Base-by-base conservation (phyloP, 2,113 vertebrate species). In the Ancistrus triradiatus region DNA sequence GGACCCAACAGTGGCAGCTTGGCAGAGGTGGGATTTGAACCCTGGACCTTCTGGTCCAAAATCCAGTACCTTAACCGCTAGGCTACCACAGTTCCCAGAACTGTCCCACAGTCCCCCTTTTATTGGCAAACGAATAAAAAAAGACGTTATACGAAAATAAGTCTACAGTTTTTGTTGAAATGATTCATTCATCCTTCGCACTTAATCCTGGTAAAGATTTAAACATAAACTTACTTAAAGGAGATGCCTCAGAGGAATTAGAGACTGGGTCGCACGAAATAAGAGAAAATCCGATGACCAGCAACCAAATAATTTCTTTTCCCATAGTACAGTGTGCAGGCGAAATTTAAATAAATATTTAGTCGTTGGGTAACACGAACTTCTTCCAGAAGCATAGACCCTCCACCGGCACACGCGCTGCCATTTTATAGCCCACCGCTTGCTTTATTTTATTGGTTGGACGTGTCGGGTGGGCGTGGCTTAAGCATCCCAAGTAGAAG, bases 291-390 rank as follows among this genome's bases (percentile, higher is more conserved):
- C 66, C 70, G n/a, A 77, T 46, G 7, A 81, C 25, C 58, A 78
- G 27, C 48, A 77, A 21, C 46, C 56, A 72, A 19, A 73, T 53
- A 35, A 35, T 43, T 74, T 68, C 77, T 66, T 74, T 70, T 68
- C 68, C 77, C 79, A 81, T 81, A 75, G 64, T 77, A 78, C 43
- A 73, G 46, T 62, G 35, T 31, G 40, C 14, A 5, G 11, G 37
- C 44, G 31, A 6, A 14, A 25, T 47, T 24, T 21, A 38, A 1
- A 8, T 42, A 31, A 48, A 11, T 7, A 17, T 9, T 22, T 4
- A n/a, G 15, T 24, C 6, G 38, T 2, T 14, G 38, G 38, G 17
- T n/a, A 0, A 8, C 11, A 22, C 6, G 10, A 11, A 28, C 1
- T 28, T n/a, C 4, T n/a, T 13, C 6, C 47, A 14, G 2, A 7